A percentile compares a stretch with the other conserved stretches of the same genome.
Conservation (phyloP, 1,140 invertebrate genomes). For the Eurosta solidaginis region DNA sequence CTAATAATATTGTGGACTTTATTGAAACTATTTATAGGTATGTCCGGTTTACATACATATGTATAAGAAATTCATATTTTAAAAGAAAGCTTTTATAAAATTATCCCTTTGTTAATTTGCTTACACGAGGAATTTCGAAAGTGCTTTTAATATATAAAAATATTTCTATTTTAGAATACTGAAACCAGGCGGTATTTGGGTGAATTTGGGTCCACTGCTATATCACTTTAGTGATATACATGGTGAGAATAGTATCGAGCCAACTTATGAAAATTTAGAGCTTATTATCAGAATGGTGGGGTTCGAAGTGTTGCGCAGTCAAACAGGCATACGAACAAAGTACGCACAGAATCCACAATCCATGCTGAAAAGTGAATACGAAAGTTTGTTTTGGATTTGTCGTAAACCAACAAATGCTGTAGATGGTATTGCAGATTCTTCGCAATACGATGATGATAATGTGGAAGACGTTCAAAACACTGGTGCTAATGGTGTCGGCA, state of each 20-base stretch:
- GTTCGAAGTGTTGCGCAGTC: slow-evolving; percentile 79
- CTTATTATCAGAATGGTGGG: slow-evolving; percentile 84
- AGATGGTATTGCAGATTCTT: not conserved
- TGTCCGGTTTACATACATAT: not conserved
- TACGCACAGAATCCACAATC: slow-evolving; percentile 92
- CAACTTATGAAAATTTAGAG: slow-evolving; percentile 84
- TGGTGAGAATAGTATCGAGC: slow-evolving; percentile 91
- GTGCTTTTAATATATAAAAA: not conserved
- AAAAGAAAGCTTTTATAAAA: too few species aligned
- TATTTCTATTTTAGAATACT: slow-evolving; percentile 68
- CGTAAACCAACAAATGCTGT: slow-evolving; percentile 44
- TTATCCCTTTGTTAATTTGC: not conserved
- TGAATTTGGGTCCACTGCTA: slow-evolving; percentile 90
- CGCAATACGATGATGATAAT: not conserved
- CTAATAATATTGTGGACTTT: slow-evolving; percentile 92
- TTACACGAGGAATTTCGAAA: not conserved
- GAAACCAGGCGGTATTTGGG: slow-evolving; percentile 85
- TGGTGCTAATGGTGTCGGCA: not conserved
- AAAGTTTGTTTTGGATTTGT: slow-evolving; percentile 56
- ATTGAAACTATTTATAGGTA: slow-evolving; percentile 88
- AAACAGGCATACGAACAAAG: slow-evolving; percentile 76
- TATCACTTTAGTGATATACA: slow-evolving; percentile 93
- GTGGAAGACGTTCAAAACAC: not conserved
- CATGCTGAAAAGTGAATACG: slow-evolving; percentile 69
- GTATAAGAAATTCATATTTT: too few species aligned